Evolutionary conservation across 1,140 invertebrate species (phyloP), one percentile per base, ranked within the genome.

Genomic region (Lasaia peninsularis): DNA sequence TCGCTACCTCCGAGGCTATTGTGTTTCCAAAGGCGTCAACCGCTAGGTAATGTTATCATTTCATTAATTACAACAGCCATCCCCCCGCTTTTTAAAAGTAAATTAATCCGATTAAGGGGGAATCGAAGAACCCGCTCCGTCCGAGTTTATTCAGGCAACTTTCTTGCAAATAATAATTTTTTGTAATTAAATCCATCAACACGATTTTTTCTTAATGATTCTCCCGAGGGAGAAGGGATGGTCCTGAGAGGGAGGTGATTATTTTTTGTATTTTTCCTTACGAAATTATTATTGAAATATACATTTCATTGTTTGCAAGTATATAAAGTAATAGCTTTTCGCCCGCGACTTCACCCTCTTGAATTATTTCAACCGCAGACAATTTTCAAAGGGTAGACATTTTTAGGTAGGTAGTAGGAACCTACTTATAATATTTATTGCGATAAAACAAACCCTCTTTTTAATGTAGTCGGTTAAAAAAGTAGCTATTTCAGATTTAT

Each of bases 171-270:
- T 85, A 86, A 86, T 88, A 86, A 88, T 85, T 85, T 88, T 86
- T 88, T 82, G 80, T 88, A 88, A 88, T 88, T 88, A 88, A 88
- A 88, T 88, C 85, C 85, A 86, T 88, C 85, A 88, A 88, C 85
- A 88, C 85, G 85, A 88, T 88, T 88, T 88, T 88, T 88, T 88
- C 85, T 75, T 88, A 88, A 88, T 86, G 82, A 86, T 88, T 83
- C 80, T 80, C 85, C 80, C 79, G 56, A 56, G 85, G 80, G 85
- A 83, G 64, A 28, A 60, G 70, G 61, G 62, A 33, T 63, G 77
- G 71, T 54, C 44, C 56, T 16, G 37, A 52, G 60, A 53, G 61
- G 67, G 69, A 58, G 71, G 59, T 28, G 52, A 40, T 65, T 62
- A 65, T 73, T 53, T 71, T 31, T 49, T 60, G 52, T 60, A 53